Base-by-base conservation (phyloP, 2,113 vertebrate genomes). In the Protobothrops flavoviridis region DNA sequence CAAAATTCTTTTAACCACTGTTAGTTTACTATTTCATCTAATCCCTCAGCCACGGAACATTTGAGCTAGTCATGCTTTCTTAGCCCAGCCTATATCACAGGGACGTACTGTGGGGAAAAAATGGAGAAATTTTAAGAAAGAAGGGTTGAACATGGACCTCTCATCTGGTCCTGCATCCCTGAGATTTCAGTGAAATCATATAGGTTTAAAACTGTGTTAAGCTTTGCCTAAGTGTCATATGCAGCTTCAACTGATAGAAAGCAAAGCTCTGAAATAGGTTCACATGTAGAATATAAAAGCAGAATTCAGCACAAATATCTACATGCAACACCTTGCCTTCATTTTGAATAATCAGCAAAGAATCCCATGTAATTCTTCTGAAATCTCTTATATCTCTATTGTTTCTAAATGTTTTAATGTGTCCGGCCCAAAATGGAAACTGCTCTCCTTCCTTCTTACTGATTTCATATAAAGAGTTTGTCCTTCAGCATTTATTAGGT, bases 361-460 rank as follows among this genome's bases (percentile, higher is more conserved):
- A 91, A 85, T 56, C 92, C 88, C 95, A 92, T 94, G 92, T 74
- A 90, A 94, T 92, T 95, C 95, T 94, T 89, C 93, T 95, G 95
- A 96, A 96, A 88, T 92, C 69, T 94, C 94, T 95, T 96, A 29
- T 64, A 97, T 97, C 96, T 95, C 90, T 81, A 59, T 92, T 95
- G 91, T 89, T 96, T 94, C 94, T 92, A 86, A 95, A 95, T 92
- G 88, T 95, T 95, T 90, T 93, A 93, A 93, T 91, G 33, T 87
- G 87, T 53, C 10, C 33, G 89, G 69, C 81, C 91, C 69, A 92
- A 92, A 93, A 92, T 93, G 94, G 94, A 95, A 97, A 96, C 96
- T 97, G 93, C 48, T 87, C n/a, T 85, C 96, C 59, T 95, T 95
- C 94, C 90, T 94, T 90, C 55, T 52, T 56, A 96, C 88, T 95